phyloP scores from a whole-genome alignment of 2,888 invertebrate species.

The Latrodectus elegans region DNA sequence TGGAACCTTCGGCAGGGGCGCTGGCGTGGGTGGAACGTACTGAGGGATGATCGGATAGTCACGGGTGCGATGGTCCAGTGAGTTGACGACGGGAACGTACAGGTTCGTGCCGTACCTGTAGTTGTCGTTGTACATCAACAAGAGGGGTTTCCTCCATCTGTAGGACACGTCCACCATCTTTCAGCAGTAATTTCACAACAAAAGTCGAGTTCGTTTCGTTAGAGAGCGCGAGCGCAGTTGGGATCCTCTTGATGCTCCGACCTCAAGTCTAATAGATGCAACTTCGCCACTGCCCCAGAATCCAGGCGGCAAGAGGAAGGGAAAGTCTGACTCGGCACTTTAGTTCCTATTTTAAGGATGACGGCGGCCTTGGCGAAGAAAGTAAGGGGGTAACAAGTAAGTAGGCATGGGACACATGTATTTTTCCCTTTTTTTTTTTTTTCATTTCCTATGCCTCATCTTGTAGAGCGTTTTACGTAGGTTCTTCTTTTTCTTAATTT shows the following conservation, averaged over 20 bases:
- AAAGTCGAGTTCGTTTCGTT: neutral
- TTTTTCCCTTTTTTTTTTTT: constrained; percentile 22
- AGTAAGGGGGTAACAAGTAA: neutral
- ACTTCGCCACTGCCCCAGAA: constrained; percentile 46
- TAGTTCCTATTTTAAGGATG: constrained; percentile 56
- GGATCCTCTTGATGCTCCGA: neutral
- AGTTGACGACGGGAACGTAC: constrained; percentile 64
- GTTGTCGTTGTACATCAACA: constrained; percentile 71
- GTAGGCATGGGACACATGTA: constrained; percentile 9
- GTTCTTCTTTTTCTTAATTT: neutral
- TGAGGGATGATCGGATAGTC: constrained; percentile 46
- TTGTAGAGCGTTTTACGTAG: neutral
- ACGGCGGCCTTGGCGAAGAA: constrained; percentile 47
- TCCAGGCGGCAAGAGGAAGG: neutral
- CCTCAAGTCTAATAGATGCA: neutral
- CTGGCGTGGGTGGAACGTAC: constrained; percentile 44
- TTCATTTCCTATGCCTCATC: neutral
- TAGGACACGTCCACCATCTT: constrained; percentile 53
- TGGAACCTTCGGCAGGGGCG: constrained; percentile 58
- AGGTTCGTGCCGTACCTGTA: constrained; percentile 71
- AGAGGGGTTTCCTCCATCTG: constrained; percentile 71
- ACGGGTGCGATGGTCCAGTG: constrained; percentile 41
- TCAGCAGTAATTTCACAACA: neutral
- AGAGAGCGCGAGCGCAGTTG: neutral
- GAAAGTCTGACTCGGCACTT: constrained; percentile 57